phyloP scores from a whole-genome alignment of 1,140 invertebrate species.

The Eriosoma lanigerum region DNA sequence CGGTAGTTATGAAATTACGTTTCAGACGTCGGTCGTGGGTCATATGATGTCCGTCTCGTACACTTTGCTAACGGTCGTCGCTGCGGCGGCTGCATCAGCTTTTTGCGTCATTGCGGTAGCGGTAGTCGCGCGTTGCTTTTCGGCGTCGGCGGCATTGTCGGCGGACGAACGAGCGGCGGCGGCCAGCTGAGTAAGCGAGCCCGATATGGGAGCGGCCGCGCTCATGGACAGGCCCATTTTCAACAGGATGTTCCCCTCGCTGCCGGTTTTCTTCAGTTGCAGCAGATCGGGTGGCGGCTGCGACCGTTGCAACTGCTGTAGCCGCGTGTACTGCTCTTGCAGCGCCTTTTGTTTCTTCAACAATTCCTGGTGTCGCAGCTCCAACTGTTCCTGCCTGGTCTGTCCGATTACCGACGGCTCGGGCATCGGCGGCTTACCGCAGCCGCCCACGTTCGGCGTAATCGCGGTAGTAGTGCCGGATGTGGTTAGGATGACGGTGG shows the following conservation, averaged over 20 bases:
- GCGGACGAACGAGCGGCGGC: conserved; percentile 57
- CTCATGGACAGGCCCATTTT: conserved; percentile 73
- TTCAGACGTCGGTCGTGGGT: conserved; percentile 56
- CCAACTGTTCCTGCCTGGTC: conserved; percentile 72
- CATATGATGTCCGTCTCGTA: conserved; percentile 89
- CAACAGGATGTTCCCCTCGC: conserved; percentile 81
- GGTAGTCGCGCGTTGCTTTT: neutral
- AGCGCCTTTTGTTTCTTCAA: conserved; percentile 81
- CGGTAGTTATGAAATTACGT: too few species aligned
- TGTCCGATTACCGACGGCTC: neutral
- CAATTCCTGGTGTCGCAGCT: conserved; percentile 82
- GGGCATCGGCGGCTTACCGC: conserved; percentile 55
- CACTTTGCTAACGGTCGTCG: conserved; percentile 69
- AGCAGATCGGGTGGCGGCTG: conserved; percentile 65
- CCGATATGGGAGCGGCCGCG: conserved; percentile 63
- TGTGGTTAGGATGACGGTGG: too few species aligned
- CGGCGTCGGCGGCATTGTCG: neutral
- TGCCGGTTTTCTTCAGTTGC: conserved; percentile 82
- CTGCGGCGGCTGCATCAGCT: conserved; percentile 56
- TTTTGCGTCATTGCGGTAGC: conserved; percentile 53
- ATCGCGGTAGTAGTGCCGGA: too few species aligned
- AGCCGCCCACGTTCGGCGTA: conserved; percentile 54
- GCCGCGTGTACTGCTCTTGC: conserved; percentile 83
- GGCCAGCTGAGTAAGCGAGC: conserved; percentile 65
- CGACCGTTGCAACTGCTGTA: conserved; percentile 79